Percentiles rank a stretch among this genome's conserved stretches.
Conservation (phyloP, 2,113 vertebrate species). For the Madoqua kirkii region DNA sequence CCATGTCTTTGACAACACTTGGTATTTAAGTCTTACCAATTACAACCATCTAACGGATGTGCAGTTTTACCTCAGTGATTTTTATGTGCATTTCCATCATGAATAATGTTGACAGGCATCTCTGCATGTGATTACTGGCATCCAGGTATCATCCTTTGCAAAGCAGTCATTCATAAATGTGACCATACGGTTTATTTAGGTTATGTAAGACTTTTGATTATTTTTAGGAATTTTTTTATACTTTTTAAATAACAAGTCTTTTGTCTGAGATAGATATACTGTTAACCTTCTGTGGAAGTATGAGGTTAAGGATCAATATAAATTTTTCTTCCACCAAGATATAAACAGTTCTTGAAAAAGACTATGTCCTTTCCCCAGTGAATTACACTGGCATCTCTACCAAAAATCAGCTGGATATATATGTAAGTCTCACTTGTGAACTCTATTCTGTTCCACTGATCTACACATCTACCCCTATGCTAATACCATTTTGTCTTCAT, state of each 20-base stretch:
- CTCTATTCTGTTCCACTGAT: neutral
- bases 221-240: neutral
- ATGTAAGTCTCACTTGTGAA: neutral
- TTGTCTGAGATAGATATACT: neutral
- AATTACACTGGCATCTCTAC: neutral
- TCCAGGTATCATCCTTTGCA: neutral
- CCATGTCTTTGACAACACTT: neutral
- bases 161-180: neutral
- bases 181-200: neutral
- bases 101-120: neutral
- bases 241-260: neutral
- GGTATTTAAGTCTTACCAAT: neutral
- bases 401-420: neutral
- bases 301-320: neutral
- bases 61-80: neutral
- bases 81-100: neutral
- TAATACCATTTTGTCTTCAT: neutral
- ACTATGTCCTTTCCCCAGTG: neutral
- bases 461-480: neutral
- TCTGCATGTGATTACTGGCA: neutral
- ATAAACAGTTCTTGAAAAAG: neutral
- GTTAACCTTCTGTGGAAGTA: neutral
- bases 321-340: neutral
- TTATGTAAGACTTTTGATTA: neutral
- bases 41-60: neutral